Evolutionary conservation across 2,797 vertebrate species (phyloP), one percentile per base, ranked within the genome.

Genomic region (Oreochromis grahami): DNA sequence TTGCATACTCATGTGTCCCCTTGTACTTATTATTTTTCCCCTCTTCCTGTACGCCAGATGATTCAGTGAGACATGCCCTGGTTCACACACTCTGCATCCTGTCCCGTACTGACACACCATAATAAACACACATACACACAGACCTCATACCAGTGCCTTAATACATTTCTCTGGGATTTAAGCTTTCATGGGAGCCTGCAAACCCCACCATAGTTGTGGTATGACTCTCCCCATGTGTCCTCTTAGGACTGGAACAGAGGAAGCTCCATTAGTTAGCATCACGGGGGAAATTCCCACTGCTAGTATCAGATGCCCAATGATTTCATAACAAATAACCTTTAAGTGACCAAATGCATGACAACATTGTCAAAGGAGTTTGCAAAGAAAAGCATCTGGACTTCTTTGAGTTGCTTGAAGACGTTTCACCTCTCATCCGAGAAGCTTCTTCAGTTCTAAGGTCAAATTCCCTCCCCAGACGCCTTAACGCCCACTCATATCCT

Each of bases 131-230:
- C 63, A 81, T 43, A 55, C 78, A 77, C 79, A 80, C 82, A 63
- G 65, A 53, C 21, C 51, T 65, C 45, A 80, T 81, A 88, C 80
- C 81, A 90, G 55, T 36, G 78, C 80, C 91, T 92, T 84, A 86
- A 87, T 89, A 87, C 90, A 92, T 91, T 89, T 96, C 93, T 93
- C 78, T 92, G 85, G 92, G 93, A 96, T 85, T 88, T 86, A 82
- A 93, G 92, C 93, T 95, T 97, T 95, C 95, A 93, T 95, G 95
- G 95, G 96, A 97, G 93, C 94, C 92, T 96, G 95, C 92, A 97
- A 96, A 93, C 90, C 94, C 91, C 82, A 70, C 90, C 92, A 94
- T 96, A 93, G 90, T 96, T 95, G 93, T 91, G 96, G 88, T 91
- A 87, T 93, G 94, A 96, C 87, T 93, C 93, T 79, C 94, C 92